Conservation (phyloP, 2,113 vertebrate genomes). For the Thalassoma bifasciatum region DNA sequence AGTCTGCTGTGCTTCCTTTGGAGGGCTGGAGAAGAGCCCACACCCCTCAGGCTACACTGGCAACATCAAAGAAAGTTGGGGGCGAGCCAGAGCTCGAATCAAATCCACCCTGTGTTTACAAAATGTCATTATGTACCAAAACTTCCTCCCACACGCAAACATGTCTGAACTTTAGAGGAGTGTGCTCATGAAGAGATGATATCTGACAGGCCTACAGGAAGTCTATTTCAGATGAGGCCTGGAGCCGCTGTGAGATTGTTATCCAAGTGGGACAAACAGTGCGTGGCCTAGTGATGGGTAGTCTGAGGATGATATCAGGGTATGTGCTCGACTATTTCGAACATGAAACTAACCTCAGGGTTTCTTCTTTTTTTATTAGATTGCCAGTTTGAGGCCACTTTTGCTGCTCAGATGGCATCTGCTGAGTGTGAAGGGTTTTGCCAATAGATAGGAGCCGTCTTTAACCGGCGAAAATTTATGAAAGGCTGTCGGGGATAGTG, state of each 20-base stretch:
- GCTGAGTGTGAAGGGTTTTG: slow-evolving; percentile 22
- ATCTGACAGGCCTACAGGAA: slow-evolving; percentile 61
- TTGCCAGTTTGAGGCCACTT: slow-evolving; percentile 30
- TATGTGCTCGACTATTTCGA: slow-evolving; percentile 7
- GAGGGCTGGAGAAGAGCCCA: slow-evolving; percentile 62
- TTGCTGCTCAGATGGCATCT: slow-evolving; percentile 25
- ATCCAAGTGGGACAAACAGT: slow-evolving; percentile 45
- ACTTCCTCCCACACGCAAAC: slow-evolving; percentile 36
- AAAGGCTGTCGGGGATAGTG: slow-evolving; percentile 36
- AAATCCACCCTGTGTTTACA: slow-evolving; percentile 66
- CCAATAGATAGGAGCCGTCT: slow-evolving; percentile 32
- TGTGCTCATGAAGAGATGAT: slow-evolving; percentile 49
- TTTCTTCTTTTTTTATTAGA: slow-evolving; percentile 19
- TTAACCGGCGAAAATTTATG: slow-evolving; percentile 36
- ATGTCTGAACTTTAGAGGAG: slow-evolving; percentile 34
- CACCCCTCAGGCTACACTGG: slow-evolving; percentile 60
- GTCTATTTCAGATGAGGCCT: slow-evolving; percentile 37
- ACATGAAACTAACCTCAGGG: slow-evolving; percentile 12
- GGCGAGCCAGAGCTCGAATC: slow-evolving; percentile 58
- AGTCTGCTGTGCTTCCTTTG: slow-evolving; percentile 44
- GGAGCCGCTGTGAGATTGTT: slow-evolving; percentile 34
- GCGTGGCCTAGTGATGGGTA: slow-evolving; percentile 24
- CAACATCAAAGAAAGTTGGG: slow-evolving; percentile 46
- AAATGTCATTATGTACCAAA: slow-evolving; percentile 60
- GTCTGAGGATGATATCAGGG: slow-evolving; percentile 38